Evolutionary conservation across 2,113 vertebrate species (phyloP).

Genomic region (Eretmochelys imbricata): DNA sequence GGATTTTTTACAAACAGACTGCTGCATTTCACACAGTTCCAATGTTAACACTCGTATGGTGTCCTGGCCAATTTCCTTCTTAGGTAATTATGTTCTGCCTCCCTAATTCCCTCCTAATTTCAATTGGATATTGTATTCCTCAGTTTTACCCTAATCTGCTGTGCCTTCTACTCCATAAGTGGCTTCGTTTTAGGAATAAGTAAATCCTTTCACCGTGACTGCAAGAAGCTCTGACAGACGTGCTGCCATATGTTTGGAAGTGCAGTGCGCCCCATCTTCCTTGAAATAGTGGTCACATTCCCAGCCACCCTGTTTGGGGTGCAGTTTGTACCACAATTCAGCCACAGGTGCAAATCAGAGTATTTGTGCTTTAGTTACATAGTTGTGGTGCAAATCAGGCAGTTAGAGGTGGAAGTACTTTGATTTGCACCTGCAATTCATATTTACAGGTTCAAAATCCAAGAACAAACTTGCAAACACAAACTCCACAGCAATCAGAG

Average conservation of each 20-base stretch:
- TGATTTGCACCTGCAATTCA: fast-evolving
- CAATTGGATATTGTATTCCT: fast-evolving
- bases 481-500: not conserved
- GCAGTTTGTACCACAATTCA: not conserved
- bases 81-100: fast-evolving
- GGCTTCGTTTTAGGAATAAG: not conserved
- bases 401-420: not conserved
- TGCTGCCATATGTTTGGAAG: not conserved
- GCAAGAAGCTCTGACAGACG: not conserved
- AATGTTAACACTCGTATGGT: fast-evolving
- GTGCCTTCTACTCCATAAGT: fast-evolving
- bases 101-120: fast-evolving
- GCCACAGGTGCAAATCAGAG: fast-evolving
- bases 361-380: fast-evolving
- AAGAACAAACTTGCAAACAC: not conserved
- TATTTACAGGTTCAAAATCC: not conserved
- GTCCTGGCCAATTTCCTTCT: fast-evolving
- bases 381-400: not conserved
- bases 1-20: not conserved
- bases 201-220: not conserved
- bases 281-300: too few relatives aligned
- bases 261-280: not conserved
- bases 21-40: not conserved
- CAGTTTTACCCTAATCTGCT: fast-evolving
- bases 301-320: fast-evolving